phyloP scores from a whole-genome alignment of 2,888 invertebrate genomes.

The Thyatira batis region DNA sequence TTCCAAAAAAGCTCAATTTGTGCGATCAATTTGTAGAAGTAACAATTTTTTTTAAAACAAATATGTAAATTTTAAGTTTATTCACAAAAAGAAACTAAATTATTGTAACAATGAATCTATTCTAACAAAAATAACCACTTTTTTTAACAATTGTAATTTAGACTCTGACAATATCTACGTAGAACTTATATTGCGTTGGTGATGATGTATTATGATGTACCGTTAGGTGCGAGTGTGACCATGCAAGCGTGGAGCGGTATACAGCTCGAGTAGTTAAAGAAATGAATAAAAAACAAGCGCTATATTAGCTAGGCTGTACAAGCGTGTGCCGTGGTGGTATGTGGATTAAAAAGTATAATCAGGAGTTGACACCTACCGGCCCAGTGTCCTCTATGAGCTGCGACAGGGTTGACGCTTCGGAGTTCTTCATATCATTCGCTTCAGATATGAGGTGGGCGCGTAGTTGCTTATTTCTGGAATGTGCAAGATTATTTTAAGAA shows the following conservation, averaged over 20 bases:
- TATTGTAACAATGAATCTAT: no score
- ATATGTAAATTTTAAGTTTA: conserved; percentile 15
- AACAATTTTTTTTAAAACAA: conserved; percentile 6
- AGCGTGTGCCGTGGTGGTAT: conserved; percentile 40
- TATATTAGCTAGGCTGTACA: conserved; percentile 44
- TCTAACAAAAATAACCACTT: no score
- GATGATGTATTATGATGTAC: conserved; percentile 1
- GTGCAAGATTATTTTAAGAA: not conserved
- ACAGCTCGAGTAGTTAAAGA: conserved; percentile 28
- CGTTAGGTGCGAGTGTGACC: conserved; percentile 1
- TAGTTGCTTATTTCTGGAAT: conserved; percentile 86
- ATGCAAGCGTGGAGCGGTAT: conserved; percentile 3
- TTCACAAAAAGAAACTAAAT: conserved; percentile 19
- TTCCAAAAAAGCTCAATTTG: conserved; percentile 37
- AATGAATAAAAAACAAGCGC: conserved; percentile 26
- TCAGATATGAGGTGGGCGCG: conserved; percentile 88
- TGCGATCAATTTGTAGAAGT: conserved; percentile 29
- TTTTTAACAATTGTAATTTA: not conserved
- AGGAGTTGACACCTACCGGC: conserved; percentile 56
- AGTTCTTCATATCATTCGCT: conserved; percentile 82
- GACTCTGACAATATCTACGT: not conserved
- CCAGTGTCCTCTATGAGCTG: conserved; percentile 80
- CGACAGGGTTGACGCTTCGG: conserved; percentile 77
- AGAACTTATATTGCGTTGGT: conserved; percentile 1
- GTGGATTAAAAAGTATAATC: conserved; percentile 12